phyloP scores from a whole-genome alignment of 2,797 vertebrate genomes.

The Chrosomus eos region DNA sequence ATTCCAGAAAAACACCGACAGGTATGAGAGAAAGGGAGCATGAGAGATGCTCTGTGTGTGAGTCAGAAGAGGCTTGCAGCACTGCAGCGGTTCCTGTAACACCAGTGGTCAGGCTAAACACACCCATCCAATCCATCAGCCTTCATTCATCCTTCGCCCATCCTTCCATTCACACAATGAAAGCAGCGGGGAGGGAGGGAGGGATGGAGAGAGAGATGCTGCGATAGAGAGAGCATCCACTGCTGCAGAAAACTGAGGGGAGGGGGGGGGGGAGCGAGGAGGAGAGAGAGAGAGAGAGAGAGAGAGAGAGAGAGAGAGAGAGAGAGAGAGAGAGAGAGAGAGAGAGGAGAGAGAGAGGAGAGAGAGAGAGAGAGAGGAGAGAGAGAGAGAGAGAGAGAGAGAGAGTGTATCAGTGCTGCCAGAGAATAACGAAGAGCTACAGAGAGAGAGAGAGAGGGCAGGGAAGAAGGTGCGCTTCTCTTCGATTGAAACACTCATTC shows the following conservation, averaged over 20 bases:
- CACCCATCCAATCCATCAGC: slow-evolving; percentile 56
- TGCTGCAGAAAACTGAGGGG: slow-evolving; percentile 33
- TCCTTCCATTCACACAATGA: slow-evolving; percentile 59
- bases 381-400: no score
- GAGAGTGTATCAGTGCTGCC: slow-evolving; percentile 1
- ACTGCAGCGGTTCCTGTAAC: slow-evolving; percentile 52
- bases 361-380: background rate
- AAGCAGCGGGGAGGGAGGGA: slow-evolving; percentile 34
- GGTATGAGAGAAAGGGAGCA: background rate
- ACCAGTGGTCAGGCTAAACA: slow-evolving; percentile 47
- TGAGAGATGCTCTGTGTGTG: slow-evolving; percentile 17
- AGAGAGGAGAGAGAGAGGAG: slow-evolving; percentile 44
- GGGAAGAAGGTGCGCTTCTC: slow-evolving; percentile 27
- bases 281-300: slow-evolving; percentile 34
- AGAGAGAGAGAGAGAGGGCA: slow-evolving; percentile 26
- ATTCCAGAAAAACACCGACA: background rate
- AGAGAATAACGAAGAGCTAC: slow-evolving; percentile 22
- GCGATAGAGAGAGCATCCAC: slow-evolving; percentile 47
- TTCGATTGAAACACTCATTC: slow-evolving; percentile 36
- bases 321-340: slow-evolving; percentile 25
- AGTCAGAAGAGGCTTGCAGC: slow-evolving; percentile 38
- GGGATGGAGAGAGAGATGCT: slow-evolving; percentile 34
- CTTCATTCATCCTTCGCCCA: slow-evolving; percentile 56
- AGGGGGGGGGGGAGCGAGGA: background rate
- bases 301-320: slow-evolving; percentile 40